Evolutionary conservation across 2,888 invertebrate genomes (phyloP).

Genomic region (Hirtodrosophila trivittata): DNA sequence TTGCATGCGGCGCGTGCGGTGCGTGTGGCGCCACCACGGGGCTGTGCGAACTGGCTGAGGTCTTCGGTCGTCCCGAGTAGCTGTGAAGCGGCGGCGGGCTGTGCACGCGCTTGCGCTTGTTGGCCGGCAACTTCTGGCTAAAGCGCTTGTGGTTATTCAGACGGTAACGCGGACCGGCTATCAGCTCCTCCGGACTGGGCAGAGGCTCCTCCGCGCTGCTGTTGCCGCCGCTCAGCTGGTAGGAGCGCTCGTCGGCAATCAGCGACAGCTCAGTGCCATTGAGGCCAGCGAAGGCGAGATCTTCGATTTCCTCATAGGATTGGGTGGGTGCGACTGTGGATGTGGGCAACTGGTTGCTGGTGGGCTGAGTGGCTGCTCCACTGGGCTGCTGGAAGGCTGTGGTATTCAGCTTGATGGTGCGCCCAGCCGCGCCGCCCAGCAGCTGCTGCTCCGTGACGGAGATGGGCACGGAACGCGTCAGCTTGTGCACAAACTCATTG

Average conservation of each 20-base stretch:
- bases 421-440: constrained; percentile 56
- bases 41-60: constrained; percentile 82
- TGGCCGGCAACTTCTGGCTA: constrained; percentile 44
- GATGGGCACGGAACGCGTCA: constrained; percentile 77
- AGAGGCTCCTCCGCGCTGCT: constrained; percentile 70
- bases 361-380: constrained; percentile 21
- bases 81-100: constrained; percentile 15
- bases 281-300: constrained; percentile 81
- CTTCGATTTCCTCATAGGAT: constrained; percentile 77
- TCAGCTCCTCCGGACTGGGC: constrained; percentile 82
- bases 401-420: constrained; percentile 78
- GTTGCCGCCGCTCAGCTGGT: constrained; percentile 28
- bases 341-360: constrained; percentile 14
- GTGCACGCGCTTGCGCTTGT: constrained; percentile 78
- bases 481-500: constrained; percentile 78
- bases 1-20: too few species aligned
- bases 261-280: constrained; percentile 77
- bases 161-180: constrained; percentile 78
- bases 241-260: constrained; percentile 43
- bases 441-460: constrained; percentile 68
- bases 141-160: constrained; percentile 63
- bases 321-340: constrained; percentile 18
- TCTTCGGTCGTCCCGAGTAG: constrained; percentile 49
- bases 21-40: constrained; percentile 53
- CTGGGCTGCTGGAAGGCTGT: constrained; percentile 73